Base-by-base conservation (phyloP, 2,797 vertebrate genomes). In the Channallabes apus region DNA sequence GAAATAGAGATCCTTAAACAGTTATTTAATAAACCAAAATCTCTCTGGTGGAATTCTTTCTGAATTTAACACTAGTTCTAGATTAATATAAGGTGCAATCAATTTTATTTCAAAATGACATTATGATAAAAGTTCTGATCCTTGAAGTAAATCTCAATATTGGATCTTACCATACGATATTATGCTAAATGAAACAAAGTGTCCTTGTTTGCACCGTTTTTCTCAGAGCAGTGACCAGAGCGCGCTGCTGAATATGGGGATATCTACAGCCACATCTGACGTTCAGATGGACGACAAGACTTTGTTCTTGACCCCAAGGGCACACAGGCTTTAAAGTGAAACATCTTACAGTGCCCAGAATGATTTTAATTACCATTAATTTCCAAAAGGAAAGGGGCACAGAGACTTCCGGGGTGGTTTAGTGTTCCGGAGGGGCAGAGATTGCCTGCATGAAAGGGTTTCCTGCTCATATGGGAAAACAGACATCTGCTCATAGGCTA, bases 261-360 rank as follows among this genome's bases (percentile, higher is more conserved):
- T 91, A 94, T 94, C 93, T 92, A 84, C 88, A 86, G 89, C 88
- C 91, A 91, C 93, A 94, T 94, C 93, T 94, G 93, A 93, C 88
- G 89, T 92, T 93, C 89, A 86, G 85, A 90, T 88, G 90, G 90
- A 84, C 87, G 86, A 89, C 84, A 4, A 27, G 86, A 85, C 91
- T 93, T 91, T 91, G 90, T 89, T 89, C 87, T 88, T 91, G 92
- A 93, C 84, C 92, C 85, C 82, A 83, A 84, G 89, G 88, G 85
- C 86, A 84, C 82, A 35, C 80, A 7, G 86, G 85, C 87, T 90
- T 92, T 90, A 88, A 84, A 91, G 83, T 65, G 73, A 86, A 86
- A 84, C 85, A 87, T 90, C 87, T 86, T 90, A 84, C 88, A 90
- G 88, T 84, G 88, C 88, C 89, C 84, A 91, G 91, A 91, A 89